phyloP scores from a whole-genome alignment of 2,113 vertebrate species.

The Colossoma macropomum region DNA sequence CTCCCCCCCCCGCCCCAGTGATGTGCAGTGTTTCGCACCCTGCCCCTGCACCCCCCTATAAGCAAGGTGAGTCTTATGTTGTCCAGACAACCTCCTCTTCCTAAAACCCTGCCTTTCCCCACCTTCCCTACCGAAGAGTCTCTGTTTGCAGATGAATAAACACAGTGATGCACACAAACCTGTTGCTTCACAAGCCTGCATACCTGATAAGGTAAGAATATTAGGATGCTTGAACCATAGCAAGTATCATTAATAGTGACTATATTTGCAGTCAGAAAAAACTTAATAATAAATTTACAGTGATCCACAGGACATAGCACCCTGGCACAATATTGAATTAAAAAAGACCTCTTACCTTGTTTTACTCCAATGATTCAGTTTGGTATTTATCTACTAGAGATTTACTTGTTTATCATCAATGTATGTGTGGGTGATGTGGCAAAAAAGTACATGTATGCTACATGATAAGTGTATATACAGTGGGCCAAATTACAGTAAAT shows the following conservation, averaged over 20 bases:
- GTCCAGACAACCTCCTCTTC: constrained; percentile 53
- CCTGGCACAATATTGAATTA: not conserved
- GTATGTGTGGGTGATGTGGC: no score
- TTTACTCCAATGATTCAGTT: not conserved
- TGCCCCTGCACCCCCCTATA: constrained; percentile 48
- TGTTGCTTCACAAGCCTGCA: not conserved
- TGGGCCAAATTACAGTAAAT: no score
- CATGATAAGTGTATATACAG: no score
- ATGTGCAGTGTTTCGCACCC: constrained; percentile 45
- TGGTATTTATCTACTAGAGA: not conserved
- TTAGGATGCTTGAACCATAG: not conserved
- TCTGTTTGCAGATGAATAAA: not conserved
- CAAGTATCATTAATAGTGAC: not conserved
- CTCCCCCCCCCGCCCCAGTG: constrained; percentile 33
- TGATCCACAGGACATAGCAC: not conserved
- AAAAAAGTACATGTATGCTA: no score
- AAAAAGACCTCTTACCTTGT: not conserved
- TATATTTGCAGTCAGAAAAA: not conserved
- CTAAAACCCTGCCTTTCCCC: not conserved
- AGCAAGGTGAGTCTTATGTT: constrained; percentile 70
- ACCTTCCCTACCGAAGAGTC: not conserved
- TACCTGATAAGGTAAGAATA: not conserved
- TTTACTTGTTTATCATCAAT: no score
- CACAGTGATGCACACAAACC: not conserved
- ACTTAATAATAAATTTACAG: no score